A percentile compares a stretch with the other conserved stretches of the same genome.
Evolutionary conservation across 2,888 invertebrate genomes (phyloP).

Genomic region (Adineta ricciae): DNA sequence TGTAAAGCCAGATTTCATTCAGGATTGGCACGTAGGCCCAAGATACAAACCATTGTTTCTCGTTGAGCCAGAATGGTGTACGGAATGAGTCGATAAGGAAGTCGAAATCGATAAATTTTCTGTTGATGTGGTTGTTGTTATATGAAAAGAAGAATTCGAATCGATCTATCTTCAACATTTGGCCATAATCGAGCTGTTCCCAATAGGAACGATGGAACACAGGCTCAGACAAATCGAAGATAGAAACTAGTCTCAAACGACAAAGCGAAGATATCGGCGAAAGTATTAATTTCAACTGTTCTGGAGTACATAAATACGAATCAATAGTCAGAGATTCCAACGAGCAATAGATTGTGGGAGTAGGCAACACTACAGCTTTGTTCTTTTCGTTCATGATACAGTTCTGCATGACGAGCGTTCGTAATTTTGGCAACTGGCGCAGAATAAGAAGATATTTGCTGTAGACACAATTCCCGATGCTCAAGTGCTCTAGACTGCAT

Average conservation of each 20-base stretch:
- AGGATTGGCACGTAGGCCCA: neutral
- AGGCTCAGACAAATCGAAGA: no score
- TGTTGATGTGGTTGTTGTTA: rapidly evolving
- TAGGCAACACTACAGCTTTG: no score
- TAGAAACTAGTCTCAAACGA: no score
- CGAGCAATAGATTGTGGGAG: no score
- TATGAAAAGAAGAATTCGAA: neutral
- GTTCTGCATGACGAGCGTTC: neutral
- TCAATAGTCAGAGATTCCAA: neutral
- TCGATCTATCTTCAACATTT: neutral
- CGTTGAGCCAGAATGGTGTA: neutral
- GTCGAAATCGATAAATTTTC: neutral
- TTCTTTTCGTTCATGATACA: no score
- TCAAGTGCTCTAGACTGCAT: neutral
- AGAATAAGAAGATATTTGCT: neutral
- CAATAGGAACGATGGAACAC: no score
- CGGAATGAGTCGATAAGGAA: neutral
- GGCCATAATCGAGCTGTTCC: no score
- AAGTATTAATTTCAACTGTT: no score
- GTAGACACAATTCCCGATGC: neutral
- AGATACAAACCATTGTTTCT: neutral
- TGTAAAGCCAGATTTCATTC: neutral
- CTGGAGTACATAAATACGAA: neutral
- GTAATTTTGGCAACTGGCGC: neutral
- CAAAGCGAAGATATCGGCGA: no score